A percentile compares a stretch with the other conserved stretches of the same genome.
phyloP scores from a whole-genome alignment of 2,113 vertebrate species.

The Aplodontia rufa region DNA sequence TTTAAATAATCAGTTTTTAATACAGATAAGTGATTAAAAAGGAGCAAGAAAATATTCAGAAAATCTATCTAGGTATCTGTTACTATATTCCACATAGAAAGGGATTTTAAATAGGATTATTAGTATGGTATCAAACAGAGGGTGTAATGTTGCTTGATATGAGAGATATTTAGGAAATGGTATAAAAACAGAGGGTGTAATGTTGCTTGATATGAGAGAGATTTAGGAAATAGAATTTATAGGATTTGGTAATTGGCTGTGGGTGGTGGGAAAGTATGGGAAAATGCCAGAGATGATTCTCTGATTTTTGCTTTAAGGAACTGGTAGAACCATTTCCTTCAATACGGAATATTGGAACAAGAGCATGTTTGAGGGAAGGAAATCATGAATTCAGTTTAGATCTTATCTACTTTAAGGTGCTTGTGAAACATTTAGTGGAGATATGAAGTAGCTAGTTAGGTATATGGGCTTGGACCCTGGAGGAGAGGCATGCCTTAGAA shows the following conservation, averaged over 20 bases:
- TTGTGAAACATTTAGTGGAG: background rate
- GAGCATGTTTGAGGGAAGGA: background rate
- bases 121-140: background rate
- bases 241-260: background rate
- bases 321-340: background rate
- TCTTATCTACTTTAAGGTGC: background rate
- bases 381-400: background rate
- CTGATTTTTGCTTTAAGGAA: slow-evolving; percentile 14
- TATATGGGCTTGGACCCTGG: background rate
- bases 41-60: background rate
- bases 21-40: background rate
- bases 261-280: background rate
- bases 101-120: background rate
- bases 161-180: background rate
- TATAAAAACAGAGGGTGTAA: background rate
- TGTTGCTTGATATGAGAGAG: background rate
- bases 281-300: background rate
- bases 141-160: background rate
- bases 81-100: background rate
- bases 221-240: background rate
- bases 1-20: slow-evolving; percentile 15
- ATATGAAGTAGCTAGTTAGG: background rate
- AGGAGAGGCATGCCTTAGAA: background rate
- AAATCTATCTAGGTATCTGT: background rate
- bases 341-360: background rate